A percentile compares a stretch with the other conserved stretches of the same genome.
Conservation (phyloP, 2,113 vertebrate species). For the Stegastes partitus region DNA sequence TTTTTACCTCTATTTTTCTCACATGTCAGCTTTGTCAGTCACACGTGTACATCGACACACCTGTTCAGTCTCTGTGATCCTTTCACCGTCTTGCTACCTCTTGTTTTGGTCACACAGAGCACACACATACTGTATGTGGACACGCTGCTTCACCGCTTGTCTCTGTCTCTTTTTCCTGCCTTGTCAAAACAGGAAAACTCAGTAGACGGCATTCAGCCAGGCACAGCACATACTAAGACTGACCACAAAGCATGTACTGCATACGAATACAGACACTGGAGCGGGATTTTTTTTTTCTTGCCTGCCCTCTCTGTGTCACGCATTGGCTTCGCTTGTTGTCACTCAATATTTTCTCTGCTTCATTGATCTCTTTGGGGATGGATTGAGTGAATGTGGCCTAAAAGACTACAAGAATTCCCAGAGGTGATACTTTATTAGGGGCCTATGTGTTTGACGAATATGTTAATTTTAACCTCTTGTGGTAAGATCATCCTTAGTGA, state of each 20-base stretch:
- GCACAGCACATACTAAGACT: slow-evolving; percentile 15
- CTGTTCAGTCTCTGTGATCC: slow-evolving; percentile 24
- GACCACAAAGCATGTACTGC: slow-evolving; percentile 8
- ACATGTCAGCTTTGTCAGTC: slow-evolving; percentile 25
- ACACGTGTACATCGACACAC: slow-evolving; percentile 31
- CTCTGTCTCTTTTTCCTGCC: background rate
- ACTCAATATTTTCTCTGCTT: background rate
- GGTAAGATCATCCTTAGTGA: too few relatives aligned
- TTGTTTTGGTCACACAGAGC: too few relatives aligned
- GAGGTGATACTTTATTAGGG: too few relatives aligned
- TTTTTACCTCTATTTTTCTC: slow-evolving; percentile 25
- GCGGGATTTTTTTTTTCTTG: background rate
- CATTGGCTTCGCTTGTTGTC: background rate
- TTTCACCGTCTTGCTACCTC: background rate
- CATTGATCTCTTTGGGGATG: background rate
- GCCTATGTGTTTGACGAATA: too few relatives aligned
- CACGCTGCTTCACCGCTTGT: slow-evolving; percentile 23
- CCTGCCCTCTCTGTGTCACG: background rate
- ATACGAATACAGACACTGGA: slow-evolving; percentile 30
- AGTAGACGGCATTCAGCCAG: slow-evolving; percentile 24
- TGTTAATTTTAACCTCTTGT: too few relatives aligned
- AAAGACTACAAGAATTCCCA: background rate
- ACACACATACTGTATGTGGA: slow-evolving; percentile 1
- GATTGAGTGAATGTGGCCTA: background rate
- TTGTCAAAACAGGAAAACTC: slow-evolving; percentile 43